Conservation (phyloP, 2,113 vertebrate genomes). For the Ranitomeya imitator region DNA sequence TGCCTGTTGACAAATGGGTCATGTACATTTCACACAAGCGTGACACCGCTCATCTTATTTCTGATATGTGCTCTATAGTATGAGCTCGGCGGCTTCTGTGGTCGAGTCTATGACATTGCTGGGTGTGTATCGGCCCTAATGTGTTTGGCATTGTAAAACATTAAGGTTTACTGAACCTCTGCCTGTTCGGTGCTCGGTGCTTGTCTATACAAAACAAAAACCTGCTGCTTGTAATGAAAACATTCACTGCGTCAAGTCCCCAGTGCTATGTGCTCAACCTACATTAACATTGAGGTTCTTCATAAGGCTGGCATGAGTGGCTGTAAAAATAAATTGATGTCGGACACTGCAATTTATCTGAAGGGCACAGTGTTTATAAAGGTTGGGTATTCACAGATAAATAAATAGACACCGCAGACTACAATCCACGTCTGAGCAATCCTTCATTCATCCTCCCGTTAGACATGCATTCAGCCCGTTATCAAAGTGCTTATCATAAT, state of each 20-base stretch:
- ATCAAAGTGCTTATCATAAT: slow-evolving; percentile 9
- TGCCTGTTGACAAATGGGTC: slow-evolving; percentile 8
- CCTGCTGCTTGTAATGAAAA: slow-evolving; percentile 38
- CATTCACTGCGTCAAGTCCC: background rate
- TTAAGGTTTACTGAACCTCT: too few relatives aligned
- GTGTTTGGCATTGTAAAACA: too few relatives aligned
- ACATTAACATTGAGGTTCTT: slow-evolving; percentile 30
- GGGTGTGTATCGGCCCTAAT: background rate
- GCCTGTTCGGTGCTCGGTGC: background rate
- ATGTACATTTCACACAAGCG: background rate
- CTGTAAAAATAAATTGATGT: slow-evolving; percentile 38
- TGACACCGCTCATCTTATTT: background rate
- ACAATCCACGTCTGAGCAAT: slow-evolving; percentile 12
- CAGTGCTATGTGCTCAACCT: slow-evolving; percentile 14
- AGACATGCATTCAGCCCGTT: background rate
- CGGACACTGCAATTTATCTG: slow-evolving; percentile 25
- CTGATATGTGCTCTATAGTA: background rate
- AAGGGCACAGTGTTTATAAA: slow-evolving; percentile 27
- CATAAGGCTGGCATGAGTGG: background rate
- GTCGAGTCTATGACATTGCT: slow-evolving; percentile 23
- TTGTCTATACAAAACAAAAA: slow-evolving; percentile 8
- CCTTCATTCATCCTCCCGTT: slow-evolving; percentile 23
- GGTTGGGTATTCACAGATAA: slow-evolving; percentile 19
- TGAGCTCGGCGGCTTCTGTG: background rate
- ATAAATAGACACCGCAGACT: slow-evolving; percentile 14